Percentiles rank a stretch among this genome's conserved stretches.
Evolutionary conservation across 2,888 invertebrate species (phyloP).

Genomic region (Neoascia interrupta): DNA sequence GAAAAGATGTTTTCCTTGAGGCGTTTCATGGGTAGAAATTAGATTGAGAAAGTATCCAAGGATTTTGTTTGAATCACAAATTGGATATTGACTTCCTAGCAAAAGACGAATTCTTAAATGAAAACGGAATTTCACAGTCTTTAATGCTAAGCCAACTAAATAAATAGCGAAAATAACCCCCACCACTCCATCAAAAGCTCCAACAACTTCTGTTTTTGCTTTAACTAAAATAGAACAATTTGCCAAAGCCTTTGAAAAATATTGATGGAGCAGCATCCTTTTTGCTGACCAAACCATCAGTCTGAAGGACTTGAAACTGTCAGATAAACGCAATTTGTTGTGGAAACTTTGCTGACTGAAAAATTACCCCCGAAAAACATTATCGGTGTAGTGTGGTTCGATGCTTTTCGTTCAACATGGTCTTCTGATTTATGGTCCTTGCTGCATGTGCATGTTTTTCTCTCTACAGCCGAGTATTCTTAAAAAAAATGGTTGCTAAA

Average conservation of each 20-base stretch:
- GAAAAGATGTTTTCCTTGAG: no score
- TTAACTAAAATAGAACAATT: slow-evolving; percentile 7
- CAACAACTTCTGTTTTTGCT: no score
- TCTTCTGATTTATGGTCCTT: slow-evolving; percentile 7
- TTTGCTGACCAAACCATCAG: slow-evolving; percentile 7
- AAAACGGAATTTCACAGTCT: no score
- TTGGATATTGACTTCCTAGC: no score
- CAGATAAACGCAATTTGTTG: slow-evolving; percentile 21
- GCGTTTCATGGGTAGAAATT: no score
- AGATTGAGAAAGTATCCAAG: no score
- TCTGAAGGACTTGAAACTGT: slow-evolving; percentile 1
- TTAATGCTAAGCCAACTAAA: no score
- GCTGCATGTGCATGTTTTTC: background rate
- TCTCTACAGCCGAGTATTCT: background rate
- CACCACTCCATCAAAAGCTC: no score
- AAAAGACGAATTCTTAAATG: no score
- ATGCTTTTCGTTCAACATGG: background rate
- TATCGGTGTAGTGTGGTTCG: slow-evolving; percentile 7
- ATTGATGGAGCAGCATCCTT: slow-evolving; percentile 3
- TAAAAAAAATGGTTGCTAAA: background rate
- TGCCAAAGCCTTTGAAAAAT: background rate
- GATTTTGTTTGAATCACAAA: no score
- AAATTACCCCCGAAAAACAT: slow-evolving; percentile 21
- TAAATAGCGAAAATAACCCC: no score
- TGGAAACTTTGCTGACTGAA: no score